Conservation (phyloP, 2,888 invertebrate species). For the Leucozona laternaria region DNA sequence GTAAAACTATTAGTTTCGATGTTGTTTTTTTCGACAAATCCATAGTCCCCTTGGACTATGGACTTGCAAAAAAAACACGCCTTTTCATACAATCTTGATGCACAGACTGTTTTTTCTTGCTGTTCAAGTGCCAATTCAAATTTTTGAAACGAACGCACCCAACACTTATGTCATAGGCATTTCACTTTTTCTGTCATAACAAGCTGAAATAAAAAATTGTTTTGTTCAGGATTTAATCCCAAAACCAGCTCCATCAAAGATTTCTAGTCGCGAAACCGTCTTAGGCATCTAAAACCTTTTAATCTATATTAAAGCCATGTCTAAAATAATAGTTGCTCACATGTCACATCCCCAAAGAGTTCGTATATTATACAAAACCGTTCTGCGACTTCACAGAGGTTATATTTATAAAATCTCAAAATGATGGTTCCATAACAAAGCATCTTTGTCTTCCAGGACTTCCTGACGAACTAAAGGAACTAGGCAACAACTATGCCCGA, state of each 20-base stretch:
- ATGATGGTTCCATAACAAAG: neutral
- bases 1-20: too few relatives aligned
- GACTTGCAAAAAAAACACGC: too few relatives aligned
- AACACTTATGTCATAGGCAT: conserved; percentile 39
- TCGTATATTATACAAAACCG: conserved; percentile 90
- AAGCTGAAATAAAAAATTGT: neutral
- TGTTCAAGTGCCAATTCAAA: neutral
- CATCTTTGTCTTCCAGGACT: conserved; percentile 83
- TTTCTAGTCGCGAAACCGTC: neutral
- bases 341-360: conserved; percentile 87
- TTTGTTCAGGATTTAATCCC: conserved; percentile 19
- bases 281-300: neutral
- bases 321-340: conserved; percentile 78
- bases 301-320: conserved; percentile 76
- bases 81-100: neutral
- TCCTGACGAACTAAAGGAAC: conserved; percentile 87
- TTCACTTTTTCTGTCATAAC: neutral
- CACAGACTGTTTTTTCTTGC: neutral
- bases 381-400: conserved; percentile 90
- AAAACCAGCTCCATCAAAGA: neutral
- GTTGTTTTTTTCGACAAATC: too few relatives aligned
- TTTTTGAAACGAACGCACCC: conserved; percentile 45
- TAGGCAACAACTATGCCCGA: conserved; percentile 91
- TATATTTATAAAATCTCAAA: conserved; percentile 21
- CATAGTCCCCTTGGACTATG: too few relatives aligned